Evolutionary conservation across 2,113 vertebrate genomes (phyloP), one percentile per base, ranked within the genome.

Genomic region (Gambusia holbrooki): DNA sequence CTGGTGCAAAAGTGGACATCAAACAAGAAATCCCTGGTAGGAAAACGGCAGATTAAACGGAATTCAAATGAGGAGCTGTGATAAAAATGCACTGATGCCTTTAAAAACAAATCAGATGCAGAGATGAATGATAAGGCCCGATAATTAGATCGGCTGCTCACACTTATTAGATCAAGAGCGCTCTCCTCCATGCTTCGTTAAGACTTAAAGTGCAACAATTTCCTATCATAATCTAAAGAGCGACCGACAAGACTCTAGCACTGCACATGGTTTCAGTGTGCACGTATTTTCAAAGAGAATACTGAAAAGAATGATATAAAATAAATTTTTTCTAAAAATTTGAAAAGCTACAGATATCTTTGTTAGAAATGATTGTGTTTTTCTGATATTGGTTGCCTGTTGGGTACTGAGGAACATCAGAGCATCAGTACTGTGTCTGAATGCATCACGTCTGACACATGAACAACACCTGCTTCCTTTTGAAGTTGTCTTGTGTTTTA

Each of bases 1-100:
- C 60, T 72, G 70, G 69, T 40, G 77, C 78, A 45, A 82, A 69
- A 76, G 66, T 70, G 48, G 62, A 65, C 37, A 69, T 87, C 76
- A 80, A 80, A 84, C 66, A 73, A 30, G 69, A 69, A 51, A 2
- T 17, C 19, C 32, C 45, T 69, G 73, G 74, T 79, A 62, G 42
- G 37, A 42, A 80, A 79, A 77, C 66, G 78, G 42, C 2, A 65
- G 70, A 75, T 81, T 66, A 69, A 80, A 82, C 73, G 27, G 42
- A 42, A 69, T 60, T 35, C 42, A 40, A 37, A 30, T 22, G 42
- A 77, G 71, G 78, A 73, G 74, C 71, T 73, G 84, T 74, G 80
- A 81, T 19, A 73, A 76, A 37, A 69, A 69, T 1, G 62, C 33
- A 45, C 51, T 58, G 51, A 58, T 58, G 51, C 25, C 25, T 58